phyloP scores from a whole-genome alignment of 1,140 invertebrate genomes.

The Brachionus rotundiformis region DNA sequence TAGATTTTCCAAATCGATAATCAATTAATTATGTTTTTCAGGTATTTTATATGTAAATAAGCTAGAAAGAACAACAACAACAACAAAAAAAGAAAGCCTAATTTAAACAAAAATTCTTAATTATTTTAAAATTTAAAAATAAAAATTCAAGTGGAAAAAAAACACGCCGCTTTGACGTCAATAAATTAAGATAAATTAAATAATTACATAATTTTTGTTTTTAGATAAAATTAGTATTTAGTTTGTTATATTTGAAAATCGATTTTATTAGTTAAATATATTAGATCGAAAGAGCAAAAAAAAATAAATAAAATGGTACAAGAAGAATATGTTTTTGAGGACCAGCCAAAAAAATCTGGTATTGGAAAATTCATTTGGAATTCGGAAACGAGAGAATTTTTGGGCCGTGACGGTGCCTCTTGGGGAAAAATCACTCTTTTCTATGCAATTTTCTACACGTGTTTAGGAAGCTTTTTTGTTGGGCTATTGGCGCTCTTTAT shows the following conservation, averaged over 20 bases:
- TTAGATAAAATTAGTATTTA: constrained; percentile 12
- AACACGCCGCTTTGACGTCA: not conserved
- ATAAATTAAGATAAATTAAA: not conserved
- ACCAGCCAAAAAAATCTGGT: constrained; percentile 16
- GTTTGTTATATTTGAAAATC: constrained; percentile 28
- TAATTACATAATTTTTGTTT: not conserved
- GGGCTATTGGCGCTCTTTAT: constrained; percentile 28
- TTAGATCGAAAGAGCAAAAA: too few relatives aligned
- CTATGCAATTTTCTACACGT: constrained; percentile 48
- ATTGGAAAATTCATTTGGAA: constrained; percentile 44
- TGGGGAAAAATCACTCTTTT: constrained; percentile 43
- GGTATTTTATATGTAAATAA: too few relatives aligned
- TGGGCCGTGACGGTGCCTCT: constrained; percentile 25
- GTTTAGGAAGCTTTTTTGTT: constrained; percentile 29
- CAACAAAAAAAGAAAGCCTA: too few relatives aligned
- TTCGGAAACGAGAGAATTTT: constrained; percentile 11
- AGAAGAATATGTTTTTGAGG: constrained; percentile 45
- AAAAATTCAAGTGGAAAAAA: not conserved
- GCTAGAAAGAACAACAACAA: too few relatives aligned
- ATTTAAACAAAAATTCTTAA: not conserved
- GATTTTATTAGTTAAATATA: constrained; percentile 29
- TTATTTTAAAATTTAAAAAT: not conserved
- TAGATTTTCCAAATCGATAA: too few relatives aligned
- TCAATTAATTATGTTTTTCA: too few relatives aligned
- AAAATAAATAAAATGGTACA: constrained; percentile 44